These are phyloP conservation scores for Macrotis lagotis DNA, from an alignment of 2,113 vertebrate genomes.

Conservation along the genomic window DNA sequence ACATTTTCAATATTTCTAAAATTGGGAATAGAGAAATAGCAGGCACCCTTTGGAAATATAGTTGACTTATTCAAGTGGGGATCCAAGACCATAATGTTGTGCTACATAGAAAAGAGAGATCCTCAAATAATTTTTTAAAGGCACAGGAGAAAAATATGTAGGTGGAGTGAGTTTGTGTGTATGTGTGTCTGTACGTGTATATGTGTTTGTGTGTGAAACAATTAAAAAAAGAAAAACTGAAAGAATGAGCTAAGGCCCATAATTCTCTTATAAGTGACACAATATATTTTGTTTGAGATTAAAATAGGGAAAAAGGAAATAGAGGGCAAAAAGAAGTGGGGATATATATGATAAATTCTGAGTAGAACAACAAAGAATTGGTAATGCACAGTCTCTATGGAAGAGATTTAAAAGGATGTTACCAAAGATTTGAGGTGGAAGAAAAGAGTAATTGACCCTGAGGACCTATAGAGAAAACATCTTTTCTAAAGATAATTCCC, in stretches of 20 bases:
- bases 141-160: too few relatives aligned
- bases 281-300: background rate
- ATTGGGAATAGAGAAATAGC: background rate
- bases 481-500: background rate
- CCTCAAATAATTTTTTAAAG: background rate
- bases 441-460: background rate
- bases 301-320: background rate
- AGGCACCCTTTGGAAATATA: background rate
- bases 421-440: background rate
- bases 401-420: background rate
- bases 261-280: background rate
- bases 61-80: background rate
- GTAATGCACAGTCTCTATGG: background rate
- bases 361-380: fast-evolving
- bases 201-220: too few relatives aligned
- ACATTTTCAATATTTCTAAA: background rate
- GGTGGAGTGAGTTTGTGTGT: too few relatives aligned
- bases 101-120: background rate
- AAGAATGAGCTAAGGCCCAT: background rate
- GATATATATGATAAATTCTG: background rate
- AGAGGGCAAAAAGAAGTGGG: background rate
- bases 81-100: background rate
- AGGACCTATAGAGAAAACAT: background rate
- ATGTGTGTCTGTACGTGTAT: too few relatives aligned
- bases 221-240: background rate